Evolutionary conservation across 2,888 invertebrate genomes (phyloP), one percentile per base, ranked within the genome.

Genomic region (Oscheius myriophilus): DNA sequence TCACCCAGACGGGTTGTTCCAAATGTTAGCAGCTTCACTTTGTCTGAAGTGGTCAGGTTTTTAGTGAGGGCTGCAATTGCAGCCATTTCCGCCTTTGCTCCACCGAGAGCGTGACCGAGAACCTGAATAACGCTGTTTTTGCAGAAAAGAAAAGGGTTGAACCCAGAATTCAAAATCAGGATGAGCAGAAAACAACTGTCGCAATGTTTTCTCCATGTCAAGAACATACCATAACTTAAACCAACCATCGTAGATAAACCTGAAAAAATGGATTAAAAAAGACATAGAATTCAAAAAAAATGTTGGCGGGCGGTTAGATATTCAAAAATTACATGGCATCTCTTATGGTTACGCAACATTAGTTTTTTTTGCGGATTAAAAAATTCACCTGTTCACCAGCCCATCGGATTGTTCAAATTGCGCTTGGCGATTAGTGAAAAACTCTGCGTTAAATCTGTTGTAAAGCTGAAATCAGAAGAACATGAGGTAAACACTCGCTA

Each of bases 171-270:
- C 55, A 26, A 55, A 65, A 18, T 51, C 55, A 23, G 45, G 49
- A 65, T 65, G 57, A 1, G 46, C 16, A 2, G 18, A 14, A 9
- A 65, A 55, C 11, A 65, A 6, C 16, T 65, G 45, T 23, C 23
- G n/a, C 2, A 65, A 14, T 4, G 46, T 41, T 11, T 45, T 57
- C 25, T 65, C 55, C 57, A 65, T 55, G 26, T 55, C 65, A 11
- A 65, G 39, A 2, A 65, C 65, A 33, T 65, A 55, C 65, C 65
- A 65, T 4, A 55, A 39, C 43, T 65, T 65, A 45, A 65, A 55
- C 65, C 65, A 65, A 21, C 65, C 55, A n/a, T 65, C 65, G 25
- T 65, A 65, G 18, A 55, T 65, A 23, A 55, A 43, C 26, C 65
- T 64, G 26, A 58, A 33, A 51, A 63, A n/a, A 9, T 46, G 25